Base-by-base conservation (phyloP, 2,113 vertebrate genomes). In the Ochotona princeps region DNA sequence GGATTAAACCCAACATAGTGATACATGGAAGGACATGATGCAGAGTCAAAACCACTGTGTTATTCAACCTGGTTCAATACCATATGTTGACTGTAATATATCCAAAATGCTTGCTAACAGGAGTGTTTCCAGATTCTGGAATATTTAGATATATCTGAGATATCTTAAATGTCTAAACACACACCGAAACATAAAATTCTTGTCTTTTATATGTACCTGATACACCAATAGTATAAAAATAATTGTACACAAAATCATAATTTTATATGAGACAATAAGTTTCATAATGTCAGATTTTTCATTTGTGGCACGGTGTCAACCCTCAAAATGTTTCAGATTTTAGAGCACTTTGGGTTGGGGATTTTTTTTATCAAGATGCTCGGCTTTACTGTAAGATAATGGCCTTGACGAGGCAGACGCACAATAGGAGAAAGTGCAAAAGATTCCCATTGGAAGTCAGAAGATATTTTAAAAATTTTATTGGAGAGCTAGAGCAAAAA, bases 21-120 rank as follows among this genome's bases (percentile, higher is more conserved):
- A 49, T 57, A 83, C 47, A 70, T 57, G 20, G 23, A 89, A 8
- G 35, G 30, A 74, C 15, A 38, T 21, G 13, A 90, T 18, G 1
- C 10, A 38, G 14, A 95, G 87, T 23, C 93, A 95, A 93, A 93
- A 15, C 0, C 4, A 86, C 67, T 83, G 63, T n/a, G 67, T 88
- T 51, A 85, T 54, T 92, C 61, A 76, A 7, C 75, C 92, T 87
- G 5, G 21, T 20, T 90, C 65, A 87, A 26, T 86, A 32, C 47
- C 86, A 69, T 28, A 44, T 11, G 18, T 87, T n/a, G 35, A 11
- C 23, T 49, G 32, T 25, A 3, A 35, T 12, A 47, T 32, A 73
- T 26, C 35, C 70, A 75, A 75, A 74, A 87, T n/a, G 4, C 30
- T 49, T 87, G 28, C 17, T 13, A 74, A 35, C 57, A 87, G 57